These are phyloP conservation scores for Protodeltote pygarga DNA, from an alignment of 2,888 invertebrate genomes.

Conservation along the genomic window DNA sequence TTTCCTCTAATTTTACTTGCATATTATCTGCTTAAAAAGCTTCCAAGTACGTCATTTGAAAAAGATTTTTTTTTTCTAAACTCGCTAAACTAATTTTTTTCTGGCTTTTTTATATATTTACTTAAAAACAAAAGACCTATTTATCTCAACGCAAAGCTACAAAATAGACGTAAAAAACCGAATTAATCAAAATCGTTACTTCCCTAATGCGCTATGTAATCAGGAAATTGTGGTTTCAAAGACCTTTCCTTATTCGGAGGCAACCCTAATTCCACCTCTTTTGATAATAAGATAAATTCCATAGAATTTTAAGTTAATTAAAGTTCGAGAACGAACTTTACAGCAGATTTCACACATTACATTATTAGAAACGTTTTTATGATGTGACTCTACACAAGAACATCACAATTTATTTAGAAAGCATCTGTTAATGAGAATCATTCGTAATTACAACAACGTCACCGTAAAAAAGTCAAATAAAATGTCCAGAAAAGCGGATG, in stretches of 20 bases:
- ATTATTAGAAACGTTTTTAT: constrained; percentile 43
- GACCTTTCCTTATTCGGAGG: constrained; percentile 10
- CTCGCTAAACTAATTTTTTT: too few species aligned
- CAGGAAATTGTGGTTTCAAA: constrained; percentile 23
- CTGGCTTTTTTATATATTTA: too few species aligned
- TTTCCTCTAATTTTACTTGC: too few species aligned
- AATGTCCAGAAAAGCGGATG: constrained; percentile 48
- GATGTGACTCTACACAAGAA: constrained; percentile 13
- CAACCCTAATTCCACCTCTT: constrained; percentile 31
- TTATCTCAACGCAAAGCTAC: too few species aligned
- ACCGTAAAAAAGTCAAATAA: constrained; percentile 59
- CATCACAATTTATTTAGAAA: constrained; percentile 32
- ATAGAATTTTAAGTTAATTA: constrained; percentile 40
- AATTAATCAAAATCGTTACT: not conserved
- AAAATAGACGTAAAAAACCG: too few species aligned
- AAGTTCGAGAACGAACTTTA: constrained; percentile 37
- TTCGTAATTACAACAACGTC: constrained; percentile 55
- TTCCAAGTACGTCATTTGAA: too few species aligned
- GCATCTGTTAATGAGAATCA: constrained; percentile 50
- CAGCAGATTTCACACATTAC: constrained; percentile 44
- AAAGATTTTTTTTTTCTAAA: too few species aligned
- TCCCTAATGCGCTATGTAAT: not conserved
- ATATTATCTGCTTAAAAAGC: too few species aligned
- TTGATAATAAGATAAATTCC: constrained; percentile 39
- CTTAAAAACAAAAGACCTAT: too few species aligned